Base-by-base conservation (phyloP, 2,888 invertebrate genomes). In the Euspilapteryx auroguttella region DNA sequence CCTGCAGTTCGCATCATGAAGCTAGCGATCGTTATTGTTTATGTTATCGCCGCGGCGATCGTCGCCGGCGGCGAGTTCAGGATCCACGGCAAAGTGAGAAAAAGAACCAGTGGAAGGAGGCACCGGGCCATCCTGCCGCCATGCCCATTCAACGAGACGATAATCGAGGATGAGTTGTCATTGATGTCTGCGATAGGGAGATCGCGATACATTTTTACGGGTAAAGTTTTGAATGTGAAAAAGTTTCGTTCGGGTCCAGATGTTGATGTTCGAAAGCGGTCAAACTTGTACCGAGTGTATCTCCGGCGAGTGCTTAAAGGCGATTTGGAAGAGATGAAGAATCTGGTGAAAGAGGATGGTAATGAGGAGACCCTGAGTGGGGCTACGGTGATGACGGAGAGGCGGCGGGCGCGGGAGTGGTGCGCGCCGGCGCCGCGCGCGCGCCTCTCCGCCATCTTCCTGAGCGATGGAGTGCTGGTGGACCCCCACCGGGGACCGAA, bases 191-290 rank as follows among this genome's bases (percentile, higher is more conserved):
- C 73, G 49, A 76, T 77, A 57, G 57, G 59, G 32, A 62, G 62
- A 41, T 73, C 77, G 3, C 68, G 69, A 48, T 77, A 59, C 44
- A 76, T 77, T 48, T 77, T 77, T 53, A 77, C 77, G 13, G 77
- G 59, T 20, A 77, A 77, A 62, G 76, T 77, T 43, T 44, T 77
- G 41, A 68, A 52, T 39, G 62, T 73, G 35, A 69, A 58, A 38
- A 71, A 68, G 41, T 55, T 61, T 38, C 59, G 55, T 37, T 49
- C 61, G 14, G 46, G 49, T 6, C n/a, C n/a, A n/a, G 55, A 55
- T 27, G 54, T 47, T 27, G 35, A 37, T 21, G 42, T 43, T 20
- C 49, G 46, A 23, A 65, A 55, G 38, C 55, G 61, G 37, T 66
- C 68, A 17, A 71, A 73, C 51, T 48, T 77, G 37, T 77, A 73